Conservation (phyloP, 2,888 invertebrate species). For the Nezara viridula region DNA sequence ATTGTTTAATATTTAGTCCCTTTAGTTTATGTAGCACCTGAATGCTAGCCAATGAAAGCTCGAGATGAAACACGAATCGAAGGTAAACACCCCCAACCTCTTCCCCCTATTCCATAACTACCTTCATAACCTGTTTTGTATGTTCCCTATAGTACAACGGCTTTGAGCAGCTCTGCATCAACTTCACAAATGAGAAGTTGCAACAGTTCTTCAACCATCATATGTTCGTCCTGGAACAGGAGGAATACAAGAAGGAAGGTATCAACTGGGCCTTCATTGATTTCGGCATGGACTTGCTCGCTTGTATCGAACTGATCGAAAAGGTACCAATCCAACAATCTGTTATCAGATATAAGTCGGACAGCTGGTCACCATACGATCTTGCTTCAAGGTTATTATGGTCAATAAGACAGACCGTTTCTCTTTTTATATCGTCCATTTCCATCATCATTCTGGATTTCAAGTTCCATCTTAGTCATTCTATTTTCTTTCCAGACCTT, state of each 20-base stretch:
- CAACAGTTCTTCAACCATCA: constrained; percentile 99
- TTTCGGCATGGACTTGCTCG: constrained; percentile 98
- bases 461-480: not conserved
- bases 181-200: constrained; percentile 99
- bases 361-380: not conserved
- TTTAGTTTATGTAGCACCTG: not conserved
- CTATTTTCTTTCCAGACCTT: not conserved
- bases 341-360: not conserved
- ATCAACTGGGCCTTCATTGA: constrained; percentile 99
- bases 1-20: not conserved
- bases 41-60: not conserved
- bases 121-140: constrained; percentile 23
- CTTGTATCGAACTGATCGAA: constrained; percentile 98
- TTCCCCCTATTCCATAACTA: not conserved
- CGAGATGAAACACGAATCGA: not conserved
- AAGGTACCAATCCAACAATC: constrained; percentile 76
- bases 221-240: constrained; percentile 99
- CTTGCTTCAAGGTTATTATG: constrained; percentile 32
- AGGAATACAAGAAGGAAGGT: constrained; percentile 97
- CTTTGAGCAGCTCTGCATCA: constrained; percentile 99
- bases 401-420: constrained; percentile 52
- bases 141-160: constrained; percentile 85
- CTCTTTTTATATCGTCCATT: not conserved
- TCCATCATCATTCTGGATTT: not conserved
- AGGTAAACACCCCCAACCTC: not conserved